phyloP scores from a whole-genome alignment of 2,113 vertebrate species.

The Gopherus evgoodei region DNA sequence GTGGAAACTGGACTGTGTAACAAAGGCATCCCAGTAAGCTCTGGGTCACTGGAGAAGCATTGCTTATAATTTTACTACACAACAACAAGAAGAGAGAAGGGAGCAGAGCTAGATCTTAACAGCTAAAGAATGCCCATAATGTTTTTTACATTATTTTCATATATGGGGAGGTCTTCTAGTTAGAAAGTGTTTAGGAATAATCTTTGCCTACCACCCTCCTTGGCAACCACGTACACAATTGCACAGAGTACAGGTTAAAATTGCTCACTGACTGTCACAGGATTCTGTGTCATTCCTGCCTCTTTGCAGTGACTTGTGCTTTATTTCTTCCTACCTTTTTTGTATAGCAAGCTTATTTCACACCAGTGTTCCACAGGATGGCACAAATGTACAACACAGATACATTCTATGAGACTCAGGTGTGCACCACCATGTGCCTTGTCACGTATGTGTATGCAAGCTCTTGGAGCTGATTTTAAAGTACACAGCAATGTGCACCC shows the following conservation, averaged over 20 bases:
- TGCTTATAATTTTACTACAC: not conserved
- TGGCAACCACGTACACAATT: not conserved
- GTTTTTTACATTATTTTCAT: not conserved
- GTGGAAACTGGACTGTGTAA: not conserved
- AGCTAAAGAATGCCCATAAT: not conserved
- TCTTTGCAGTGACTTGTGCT: not conserved
- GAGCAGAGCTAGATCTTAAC: not conserved
- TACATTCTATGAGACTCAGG: not conserved
- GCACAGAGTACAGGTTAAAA: not conserved
- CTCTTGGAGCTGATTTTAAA: not conserved
- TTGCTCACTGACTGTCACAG: not conserved
- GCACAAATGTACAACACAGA: not conserved
- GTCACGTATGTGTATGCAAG: rapidly evolving
- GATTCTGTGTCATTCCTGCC: not conserved
- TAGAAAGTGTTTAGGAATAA: not conserved
- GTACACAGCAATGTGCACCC: rapidly evolving
- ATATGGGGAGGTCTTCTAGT: not conserved
- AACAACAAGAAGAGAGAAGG: not conserved
- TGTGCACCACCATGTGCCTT: rapidly evolving
- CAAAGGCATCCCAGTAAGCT: not conserved
- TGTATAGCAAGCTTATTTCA: not conserved
- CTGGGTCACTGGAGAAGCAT: not conserved
- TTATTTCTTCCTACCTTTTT: rapidly evolving
- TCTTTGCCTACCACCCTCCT: not conserved
- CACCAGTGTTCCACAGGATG: too few species aligned